Evolutionary conservation across 2,797 vertebrate species (phyloP).

Genomic region (Ctenopoma kingsleyae): DNA sequence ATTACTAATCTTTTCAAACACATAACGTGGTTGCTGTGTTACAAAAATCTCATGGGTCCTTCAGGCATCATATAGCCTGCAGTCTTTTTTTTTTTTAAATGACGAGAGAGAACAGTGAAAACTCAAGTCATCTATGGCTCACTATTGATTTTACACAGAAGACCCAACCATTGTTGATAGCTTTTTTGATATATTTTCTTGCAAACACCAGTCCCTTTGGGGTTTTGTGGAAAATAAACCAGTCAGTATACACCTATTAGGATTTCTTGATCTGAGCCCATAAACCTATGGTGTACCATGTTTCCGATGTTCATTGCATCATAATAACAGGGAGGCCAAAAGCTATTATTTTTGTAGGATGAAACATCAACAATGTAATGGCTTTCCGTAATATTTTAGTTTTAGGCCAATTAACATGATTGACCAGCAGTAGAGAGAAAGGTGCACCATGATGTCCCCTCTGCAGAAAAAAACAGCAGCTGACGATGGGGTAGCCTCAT

Average conservation of each 20-base stretch:
- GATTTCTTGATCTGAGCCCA: constrained; percentile 99
- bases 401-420: constrained; percentile 95
- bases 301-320: constrained; percentile 94
- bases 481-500: constrained; percentile 92
- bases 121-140: constrained; percentile 99
- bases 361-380: constrained; percentile 70
- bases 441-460: constrained; percentile 88
- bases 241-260: constrained; percentile 99
- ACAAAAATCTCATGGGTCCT: constrained; percentile 88
- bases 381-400: constrained; percentile 84
- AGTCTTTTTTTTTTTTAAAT: constrained; percentile 99
- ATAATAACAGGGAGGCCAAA: constrained; percentile 89
- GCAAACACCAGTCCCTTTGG: constrained; percentile 91
- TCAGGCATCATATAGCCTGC: constrained; percentile 87
- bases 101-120: constrained; percentile 99
- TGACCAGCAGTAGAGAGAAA: constrained; percentile 90
- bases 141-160: constrained; percentile 99
- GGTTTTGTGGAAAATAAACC: constrained; percentile 93
- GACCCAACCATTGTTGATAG: constrained; percentile 98
- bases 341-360: constrained; percentile 60
- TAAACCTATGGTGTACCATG: constrained; percentile 91
- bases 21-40: constrained; percentile 91
- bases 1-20: constrained; percentile 94
- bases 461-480: constrained; percentile 86
- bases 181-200: constrained; percentile 99